Evolutionary conservation across 2,888 invertebrate genomes (phyloP).

Genomic region (Lasioglossum vierecki): DNA sequence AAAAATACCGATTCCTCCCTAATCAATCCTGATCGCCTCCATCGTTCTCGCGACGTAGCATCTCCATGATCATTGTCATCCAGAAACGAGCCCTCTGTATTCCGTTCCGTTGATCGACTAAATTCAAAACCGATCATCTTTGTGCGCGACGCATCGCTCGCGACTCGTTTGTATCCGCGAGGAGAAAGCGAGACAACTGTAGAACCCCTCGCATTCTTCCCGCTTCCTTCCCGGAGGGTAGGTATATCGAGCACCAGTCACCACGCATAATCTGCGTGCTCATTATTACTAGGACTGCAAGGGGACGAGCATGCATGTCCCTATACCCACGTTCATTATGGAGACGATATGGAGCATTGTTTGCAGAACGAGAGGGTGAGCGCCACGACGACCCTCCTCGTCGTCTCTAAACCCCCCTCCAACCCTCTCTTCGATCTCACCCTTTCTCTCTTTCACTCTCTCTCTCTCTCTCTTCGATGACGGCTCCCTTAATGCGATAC

Average conservation of each 20-base stretch:
- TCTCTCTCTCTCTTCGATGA: constrained; percentile 14
- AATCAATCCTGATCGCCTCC: background rate
- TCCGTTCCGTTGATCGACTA: constrained; percentile 40
- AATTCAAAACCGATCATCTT: constrained; percentile 57
- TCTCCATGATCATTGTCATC: background rate
- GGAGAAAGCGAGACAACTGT: constrained; percentile 17
- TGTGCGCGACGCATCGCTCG: constrained; percentile 12
- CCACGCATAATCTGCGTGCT: constrained; percentile 83
- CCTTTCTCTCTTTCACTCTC: background rate
- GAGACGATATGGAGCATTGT: constrained; percentile 83
- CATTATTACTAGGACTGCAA: constrained; percentile 82
- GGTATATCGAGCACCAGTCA: constrained; percentile 81
- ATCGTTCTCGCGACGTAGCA: background rate
- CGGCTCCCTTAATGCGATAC: constrained; percentile 75
- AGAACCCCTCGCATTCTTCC: constrained; percentile 63
- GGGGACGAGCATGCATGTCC: constrained; percentile 73
- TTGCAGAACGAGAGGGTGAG: constrained; percentile 82
- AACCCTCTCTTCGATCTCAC: constrained; percentile 7
- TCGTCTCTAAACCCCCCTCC: constrained; percentile 47
- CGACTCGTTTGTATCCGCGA: constrained; percentile 69
- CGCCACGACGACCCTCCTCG: constrained; percentile 71
- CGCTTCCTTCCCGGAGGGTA: constrained; percentile 74
- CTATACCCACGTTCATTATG: constrained; percentile 81
- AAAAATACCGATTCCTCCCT: background rate
- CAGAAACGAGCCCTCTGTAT: background rate